Base-by-base conservation (phyloP, 2,113 vertebrate genomes). In the Galemys pyrenaicus region DNA sequence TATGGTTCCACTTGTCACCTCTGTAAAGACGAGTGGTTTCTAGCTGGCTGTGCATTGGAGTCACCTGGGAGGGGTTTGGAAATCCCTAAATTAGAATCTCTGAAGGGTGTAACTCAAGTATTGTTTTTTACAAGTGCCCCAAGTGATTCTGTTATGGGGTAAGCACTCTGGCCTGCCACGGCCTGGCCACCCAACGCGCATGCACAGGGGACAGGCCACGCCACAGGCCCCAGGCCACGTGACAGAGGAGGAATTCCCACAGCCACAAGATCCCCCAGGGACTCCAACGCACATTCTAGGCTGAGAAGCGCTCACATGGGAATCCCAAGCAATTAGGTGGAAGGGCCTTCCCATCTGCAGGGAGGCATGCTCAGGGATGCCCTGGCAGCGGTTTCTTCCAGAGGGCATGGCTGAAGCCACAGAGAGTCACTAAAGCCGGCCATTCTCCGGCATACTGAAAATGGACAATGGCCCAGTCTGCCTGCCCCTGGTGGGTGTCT, bases 101-200 rank as follows among this genome's bases (percentile, higher is more conserved):
- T 10, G n/a, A 62, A 46, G 32, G 32, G 68, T 5, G 5, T 41
- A 71, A 46, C 2, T 35, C 51, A 46, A 24, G 6, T 30, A 24
- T 6, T 79, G 3, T 3, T 7, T 44, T 37, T 79, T 71, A 2
- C 60, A 88, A 49, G 56, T 28, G 65, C 68, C 54, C 30, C 13
- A 20, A 41, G 64, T 28, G 54, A 24, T 20, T 46, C 39, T 4
- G 9, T 3, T 15, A 13, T 41, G 24, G 3, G 20, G 32, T 9
- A 28, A 41, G 9, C 64, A 39, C 37, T 0, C 37, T 0, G 26
- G 60, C 24, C 60, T 19, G n/a, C 49, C 16, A 0, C 0, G 28
- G 32, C 26, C 54, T 16, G 35, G 32, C 70, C 32, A 9, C 37
- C 30, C 60, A 56, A 3, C 1, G 54, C 13, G 19, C 20, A n/a